phyloP scores from a whole-genome alignment of 2,113 vertebrate species.

The Stomatorhinus ivindoensis region DNA sequence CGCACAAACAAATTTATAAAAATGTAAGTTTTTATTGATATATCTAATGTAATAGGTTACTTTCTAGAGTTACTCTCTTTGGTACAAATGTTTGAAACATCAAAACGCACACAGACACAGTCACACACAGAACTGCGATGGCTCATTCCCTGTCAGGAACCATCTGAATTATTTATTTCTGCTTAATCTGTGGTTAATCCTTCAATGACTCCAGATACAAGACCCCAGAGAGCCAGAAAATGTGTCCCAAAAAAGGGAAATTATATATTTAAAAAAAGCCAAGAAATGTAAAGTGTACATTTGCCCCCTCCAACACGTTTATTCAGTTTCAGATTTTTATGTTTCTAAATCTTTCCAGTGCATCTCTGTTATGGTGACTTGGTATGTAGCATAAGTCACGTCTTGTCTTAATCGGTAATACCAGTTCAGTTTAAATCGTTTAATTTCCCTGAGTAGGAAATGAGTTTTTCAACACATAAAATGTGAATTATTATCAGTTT shows the following conservation, averaged over 20 bases:
- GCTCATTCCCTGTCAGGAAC: neutral
- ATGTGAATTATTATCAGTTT: neutral
- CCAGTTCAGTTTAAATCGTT: neutral
- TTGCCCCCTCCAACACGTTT: neutral
- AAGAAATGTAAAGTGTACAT: neutral
- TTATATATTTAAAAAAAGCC: neutral
- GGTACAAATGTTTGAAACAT: neutral
- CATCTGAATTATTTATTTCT: conserved; percentile 11
- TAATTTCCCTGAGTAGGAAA: neutral
- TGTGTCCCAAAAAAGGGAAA: conserved; percentile 1
- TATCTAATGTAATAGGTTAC: neutral
- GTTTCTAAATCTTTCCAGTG: neutral
- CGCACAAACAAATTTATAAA: neutral
- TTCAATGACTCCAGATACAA: neutral
- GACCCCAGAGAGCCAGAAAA: neutral
- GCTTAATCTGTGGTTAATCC: neutral
- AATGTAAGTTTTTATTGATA: neutral
- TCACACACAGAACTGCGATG: neutral
- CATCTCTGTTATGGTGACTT: neutral
- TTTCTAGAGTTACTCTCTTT: neutral
- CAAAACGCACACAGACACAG: neutral
- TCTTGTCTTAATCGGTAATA: neutral
- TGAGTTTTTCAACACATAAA: neutral
- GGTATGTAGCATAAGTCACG: neutral
- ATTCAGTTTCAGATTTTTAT: neutral